These are phyloP conservation scores for Nothobranchius kuhntae DNA, from an alignment of 2,113 vertebrate genomes.

Conservation along the genomic window DNA sequence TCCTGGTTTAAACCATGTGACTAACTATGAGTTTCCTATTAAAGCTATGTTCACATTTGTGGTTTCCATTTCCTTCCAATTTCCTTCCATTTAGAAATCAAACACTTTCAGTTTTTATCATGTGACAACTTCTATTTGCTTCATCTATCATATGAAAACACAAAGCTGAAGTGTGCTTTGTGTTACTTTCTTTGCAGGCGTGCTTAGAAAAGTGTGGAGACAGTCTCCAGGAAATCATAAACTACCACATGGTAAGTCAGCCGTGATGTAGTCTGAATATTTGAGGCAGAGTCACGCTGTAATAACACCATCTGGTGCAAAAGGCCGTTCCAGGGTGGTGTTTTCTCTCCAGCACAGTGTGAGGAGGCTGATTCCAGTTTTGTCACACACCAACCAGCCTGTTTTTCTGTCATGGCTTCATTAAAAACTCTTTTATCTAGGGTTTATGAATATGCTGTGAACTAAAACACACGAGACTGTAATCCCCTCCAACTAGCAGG, in stretches of 20 bases:
- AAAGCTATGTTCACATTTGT: constrained; percentile 65
- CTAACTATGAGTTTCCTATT: constrained; percentile 71
- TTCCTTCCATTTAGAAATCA: no score
- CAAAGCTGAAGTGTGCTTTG: constrained; percentile 6
- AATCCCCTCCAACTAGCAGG: no score
- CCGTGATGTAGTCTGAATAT: not conserved
- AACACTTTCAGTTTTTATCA: no score
- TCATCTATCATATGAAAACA: no score
- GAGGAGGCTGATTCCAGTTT: no score
- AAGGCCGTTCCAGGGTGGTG: not conserved
- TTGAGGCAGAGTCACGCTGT: not conserved
- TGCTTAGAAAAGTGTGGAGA: constrained; percentile 95
- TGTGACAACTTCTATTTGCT: no score
- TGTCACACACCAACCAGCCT: no score
- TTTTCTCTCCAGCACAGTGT: not conserved
- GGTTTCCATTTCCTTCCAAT: constrained; percentile 56
- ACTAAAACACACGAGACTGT: no score
- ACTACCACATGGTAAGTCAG: constrained; percentile 93
- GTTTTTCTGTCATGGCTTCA: no score
- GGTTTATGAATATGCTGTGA: no score
- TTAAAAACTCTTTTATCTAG: no score
- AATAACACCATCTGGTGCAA: constrained; percentile 19
- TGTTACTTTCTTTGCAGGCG: constrained; percentile 80
- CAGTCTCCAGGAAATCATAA: constrained; percentile 96
- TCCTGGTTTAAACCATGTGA: constrained; percentile 49